Evolutionary conservation across 2,797 vertebrate genomes (phyloP), one percentile per base, ranked within the genome.

Genomic region (Neomorphus geoffroyi): DNA sequence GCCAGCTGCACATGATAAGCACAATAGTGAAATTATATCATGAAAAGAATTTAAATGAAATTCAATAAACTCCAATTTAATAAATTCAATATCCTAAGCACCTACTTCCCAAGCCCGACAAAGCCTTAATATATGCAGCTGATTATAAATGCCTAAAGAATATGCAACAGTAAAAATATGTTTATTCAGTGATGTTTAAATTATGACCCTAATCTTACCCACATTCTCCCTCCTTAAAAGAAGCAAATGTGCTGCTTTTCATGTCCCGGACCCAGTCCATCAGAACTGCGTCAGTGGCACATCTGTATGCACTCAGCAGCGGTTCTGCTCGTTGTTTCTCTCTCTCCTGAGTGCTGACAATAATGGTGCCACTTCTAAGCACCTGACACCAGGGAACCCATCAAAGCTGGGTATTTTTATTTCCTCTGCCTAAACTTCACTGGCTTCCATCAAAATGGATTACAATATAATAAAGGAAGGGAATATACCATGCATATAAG

Each of bases 21-120:
- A 66, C 39, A 32, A 30, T 10, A 78, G 78, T 88, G 81, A 62
- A 91, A 65, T 69, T 81, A 77, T 64, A 79, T 78, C 58, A 83
- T 56, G 64, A 61, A 64, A 86, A 94, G 87, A 65, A 88, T 93
- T 94, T 33, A 21, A 80, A 86, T 79, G 69, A 95, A 94, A 96
- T 89, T 92, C 86, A 96, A 27, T 92, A 87, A 92, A 91, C 46
- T 83, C 74, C 82, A 91, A 19, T 70, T 92, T 82, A 80, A 95
- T 82, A 87, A 95, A 92, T 17, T 84, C 81, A 65, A 51, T 75
- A 86, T 66, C 88, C 86, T 94, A 83, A 96, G 92, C 92, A 95
- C 66, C 74, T 91, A 86, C 33, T 81, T 93, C 51, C 56, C 74
- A 93, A 95, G 65, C 53, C 77, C 92, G 92, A 94, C 48, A 96